Evolutionary conservation across 2,797 vertebrate genomes (phyloP), one percentile per base, ranked within the genome.

Genomic region (Enteromius unitaeniatus): DNA sequence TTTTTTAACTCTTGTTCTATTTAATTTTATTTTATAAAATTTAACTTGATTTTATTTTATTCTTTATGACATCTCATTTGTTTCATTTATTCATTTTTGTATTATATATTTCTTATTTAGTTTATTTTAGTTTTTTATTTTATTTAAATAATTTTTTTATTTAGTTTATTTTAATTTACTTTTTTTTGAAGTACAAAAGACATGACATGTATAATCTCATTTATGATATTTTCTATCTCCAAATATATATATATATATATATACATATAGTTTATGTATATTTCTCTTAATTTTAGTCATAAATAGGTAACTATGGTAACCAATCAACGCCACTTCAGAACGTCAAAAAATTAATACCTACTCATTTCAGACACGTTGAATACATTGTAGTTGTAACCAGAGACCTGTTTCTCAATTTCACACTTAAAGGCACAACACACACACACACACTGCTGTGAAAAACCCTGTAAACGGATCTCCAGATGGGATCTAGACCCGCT

Each of bases 381-480:
- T 34, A 60, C 21, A 40, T 23, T 58, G 21, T 53, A n/a, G 53
- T n/a, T 74, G 31, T 34, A 76, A 60, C 14, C 7, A 42, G 7
- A 17, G n/a, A 76, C 13, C 21, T 14, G 31, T 58, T 76, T 76
- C 53, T 58, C 40, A n/a, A 76, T n/a, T 53, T 34, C 1, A 53
- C 19, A 34, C 11, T 26, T 17, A 42, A 76, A 42, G 60, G 14
- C 53, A 26, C 73, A 40, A 17, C 47, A 34, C 72, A 37, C 31
- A 55, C 31, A 58, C 7, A 26, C n/a, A 26, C 11, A 21, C 11
- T 65, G 19, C 19, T 28, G 28, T 68, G 31, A n/a, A 68, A 67
- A 19, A 15, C 28, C 26, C 62, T 67, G 45, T 49, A 51, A 84
- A 81, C 21, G 47, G 49, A 80, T 81, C 60, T 75, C 58, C 83